Evolutionary conservation across 2,113 vertebrate genomes (phyloP), one percentile per base, ranked within the genome.

Genomic region (Mungos mungo): DNA sequence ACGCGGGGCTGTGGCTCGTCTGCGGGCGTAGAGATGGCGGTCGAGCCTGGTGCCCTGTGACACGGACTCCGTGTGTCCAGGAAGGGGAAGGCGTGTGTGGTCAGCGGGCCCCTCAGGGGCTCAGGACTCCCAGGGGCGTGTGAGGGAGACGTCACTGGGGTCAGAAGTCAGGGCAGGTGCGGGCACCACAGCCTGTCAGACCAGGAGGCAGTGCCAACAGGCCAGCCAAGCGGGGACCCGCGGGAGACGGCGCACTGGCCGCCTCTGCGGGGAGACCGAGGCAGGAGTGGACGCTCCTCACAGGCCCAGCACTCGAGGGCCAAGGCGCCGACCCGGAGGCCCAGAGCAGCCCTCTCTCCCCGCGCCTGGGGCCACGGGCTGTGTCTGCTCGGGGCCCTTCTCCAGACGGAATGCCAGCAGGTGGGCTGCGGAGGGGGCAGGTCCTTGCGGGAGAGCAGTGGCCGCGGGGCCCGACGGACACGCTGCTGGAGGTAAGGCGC

Each of bases 21-120:
- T 25, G 29, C 60, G 18, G 35, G 54, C 35, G 6, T 9, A 60
- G 52, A 38, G 23, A 38, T 15, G 52, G 15, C 0, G 0, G 8
- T 38, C 11, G 1, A 1, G 27, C 77, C 65, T 18, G 35, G 25
- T 16, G n/a, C 7, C 0, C 0, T 0, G 63, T n/a, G 12, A 11
- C 3, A 21, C 0, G 5, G n/a, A 33, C 47, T 29, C n/a, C 3
- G 2, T 11, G 66, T 0, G 33, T 18, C 66, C 85, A 54, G 47
- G 47, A 29, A 54, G 33, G 47, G 12, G 38, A 47, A 47, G 38
- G 65, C 16, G 18, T 11, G n/a, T 69, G 45, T 41, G 65, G 65
- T 71, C 47, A 1, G 77, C 0, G 13, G 31, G 47, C 41, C n/a
- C 63, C 29, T 29, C 25, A 1, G 13, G 41, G 25, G 50, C 66